Base-by-base conservation (phyloP, 1,140 invertebrate genomes). In the Bicyclus anynana region DNA sequence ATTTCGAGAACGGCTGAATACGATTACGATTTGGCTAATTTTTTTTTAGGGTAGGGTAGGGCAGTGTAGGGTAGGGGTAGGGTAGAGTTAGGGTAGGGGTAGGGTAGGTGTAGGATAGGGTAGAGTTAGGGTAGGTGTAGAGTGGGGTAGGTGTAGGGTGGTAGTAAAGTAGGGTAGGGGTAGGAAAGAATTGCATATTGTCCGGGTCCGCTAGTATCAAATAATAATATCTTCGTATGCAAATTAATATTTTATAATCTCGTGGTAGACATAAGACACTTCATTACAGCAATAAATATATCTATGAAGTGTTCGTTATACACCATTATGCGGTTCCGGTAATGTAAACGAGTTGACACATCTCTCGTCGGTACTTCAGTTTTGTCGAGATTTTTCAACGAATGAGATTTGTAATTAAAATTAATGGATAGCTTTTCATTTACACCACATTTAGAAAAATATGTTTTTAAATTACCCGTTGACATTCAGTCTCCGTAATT, bases 401-500 rank as follows among this genome's bases (percentile, higher is more conserved):
- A 49, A 61, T 44, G 55, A 50, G 21, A 63, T 57, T 59, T 63
- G 51, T 63, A 59, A 63, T 63, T 63, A 59, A 63, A 63, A 63
- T 54, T 62, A 57, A 53, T 48, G 38, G 53, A 59, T 44, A 52
- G 14, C 40, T 51, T 53, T 56, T 62, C 44, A 49, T 54, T 52
- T 49, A 12, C 37, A 40, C 37, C 37, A 40, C 17, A 40, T 40
- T 40, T 40, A 40, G 16, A 5, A 17, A 5, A 10, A 20, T 21
- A 38, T 37, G 37, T 51, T 37, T 51, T 51, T 20, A 21, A 51
- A 37, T 51, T 20, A 37, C 33, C 37, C 37, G 33, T 37, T 21
- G 12, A 37, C 35, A 51, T 51, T 51, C 49, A 23, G 29, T 18
- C 20, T 37, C 29, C 33, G 26, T 17, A 14, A 20, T 29, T 12